Conservation (phyloP, 2,888 invertebrate species). For the Fragum sueziense region DNA sequence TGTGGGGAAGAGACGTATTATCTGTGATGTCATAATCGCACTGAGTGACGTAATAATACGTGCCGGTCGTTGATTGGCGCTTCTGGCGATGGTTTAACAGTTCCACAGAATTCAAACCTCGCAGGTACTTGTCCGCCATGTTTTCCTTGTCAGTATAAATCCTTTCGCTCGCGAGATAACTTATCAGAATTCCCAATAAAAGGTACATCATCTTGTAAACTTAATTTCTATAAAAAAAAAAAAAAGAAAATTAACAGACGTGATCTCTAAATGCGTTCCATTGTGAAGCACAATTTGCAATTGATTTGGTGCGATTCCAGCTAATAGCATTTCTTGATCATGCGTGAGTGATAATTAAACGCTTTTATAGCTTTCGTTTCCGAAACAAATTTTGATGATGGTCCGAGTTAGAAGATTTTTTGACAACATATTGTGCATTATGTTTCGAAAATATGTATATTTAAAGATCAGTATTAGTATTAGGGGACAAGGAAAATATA, state of each 20-base stretch:
- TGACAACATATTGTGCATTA: no score
- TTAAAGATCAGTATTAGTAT: no score
- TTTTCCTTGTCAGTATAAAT: neutral
- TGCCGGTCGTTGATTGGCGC: constrained; percentile 19
- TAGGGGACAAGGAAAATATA: neutral
- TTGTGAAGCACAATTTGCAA: no score
- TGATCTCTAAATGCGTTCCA: no score
- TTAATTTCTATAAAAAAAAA: neutral
- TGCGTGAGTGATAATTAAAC: no score
- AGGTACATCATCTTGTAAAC: neutral
- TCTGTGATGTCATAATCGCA: constrained; percentile 34
- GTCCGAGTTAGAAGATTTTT: no score
- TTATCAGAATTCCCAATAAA: neutral
- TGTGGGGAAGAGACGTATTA: constrained; percentile 21
- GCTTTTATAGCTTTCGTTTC: no score
- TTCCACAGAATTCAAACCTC: constrained; percentile 2
- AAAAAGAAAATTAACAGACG: no score
- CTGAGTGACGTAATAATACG: constrained; percentile 41
- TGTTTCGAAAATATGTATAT: no score
- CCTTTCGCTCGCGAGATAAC: neutral
- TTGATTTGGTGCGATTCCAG: no score
- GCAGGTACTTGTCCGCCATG: neutral
- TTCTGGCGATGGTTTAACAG: constrained; percentile 17
- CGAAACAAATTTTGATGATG: no score
- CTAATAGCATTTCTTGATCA: no score